Conservation (phyloP, 2,797 vertebrate genomes). For the Lemur catta region DNA sequence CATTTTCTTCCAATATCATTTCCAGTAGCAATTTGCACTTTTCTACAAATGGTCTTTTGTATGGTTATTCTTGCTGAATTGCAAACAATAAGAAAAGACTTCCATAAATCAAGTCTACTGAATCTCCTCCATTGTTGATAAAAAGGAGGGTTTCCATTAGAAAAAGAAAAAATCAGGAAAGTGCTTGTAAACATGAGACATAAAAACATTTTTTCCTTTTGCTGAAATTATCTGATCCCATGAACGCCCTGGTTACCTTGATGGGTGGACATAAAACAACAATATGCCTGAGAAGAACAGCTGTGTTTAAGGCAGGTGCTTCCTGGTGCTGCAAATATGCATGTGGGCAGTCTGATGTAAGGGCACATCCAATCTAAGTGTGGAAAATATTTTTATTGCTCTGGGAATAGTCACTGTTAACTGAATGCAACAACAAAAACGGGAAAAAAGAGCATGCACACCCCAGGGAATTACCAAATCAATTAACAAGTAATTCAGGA, state of each 20-base stretch:
- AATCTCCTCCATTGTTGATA: background rate
- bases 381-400: slow-evolving; percentile 86
- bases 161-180: background rate
- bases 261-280: background rate
- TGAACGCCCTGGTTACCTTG: background rate
- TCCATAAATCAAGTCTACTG: background rate
- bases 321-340: slow-evolving; percentile 56
- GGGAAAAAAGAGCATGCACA: slow-evolving; percentile 82
- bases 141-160: background rate
- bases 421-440: slow-evolving; percentile 86
- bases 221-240: background rate
- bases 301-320: slow-evolving; percentile 15
- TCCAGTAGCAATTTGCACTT: background rate
- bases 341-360: slow-evolving; percentile 64
- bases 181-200: background rate
- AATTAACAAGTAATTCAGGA: slow-evolving; percentile 95
- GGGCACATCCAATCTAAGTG: slow-evolving; percentile 83
- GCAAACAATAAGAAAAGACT: slow-evolving; percentile 42
- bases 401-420: slow-evolving; percentile 88
- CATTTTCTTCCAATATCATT: background rate
- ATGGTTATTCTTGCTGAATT: slow-evolving; percentile 57
- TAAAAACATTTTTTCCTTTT: background rate
- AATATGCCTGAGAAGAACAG: background rate
- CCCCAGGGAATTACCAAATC: slow-evolving; percentile 95
- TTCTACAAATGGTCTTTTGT: slow-evolving; percentile 17